Conservation (phyloP, 2,888 invertebrate species). For the Drosophila cognata region DNA sequence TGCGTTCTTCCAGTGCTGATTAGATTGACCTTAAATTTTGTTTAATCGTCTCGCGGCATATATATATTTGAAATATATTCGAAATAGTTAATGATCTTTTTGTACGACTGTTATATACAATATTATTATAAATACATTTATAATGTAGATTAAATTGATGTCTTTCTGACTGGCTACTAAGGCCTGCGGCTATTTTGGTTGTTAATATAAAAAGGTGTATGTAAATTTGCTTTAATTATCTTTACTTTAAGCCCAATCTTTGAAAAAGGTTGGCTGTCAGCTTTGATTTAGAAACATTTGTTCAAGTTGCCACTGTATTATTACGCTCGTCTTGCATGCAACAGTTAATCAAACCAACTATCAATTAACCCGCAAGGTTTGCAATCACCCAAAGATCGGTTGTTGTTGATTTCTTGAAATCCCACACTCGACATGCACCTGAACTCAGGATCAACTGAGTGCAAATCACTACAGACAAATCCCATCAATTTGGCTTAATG, state of each 20-base stretch:
- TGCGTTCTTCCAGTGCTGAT: constrained; percentile 14
- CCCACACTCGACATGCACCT: constrained; percentile 35
- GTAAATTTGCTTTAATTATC: background rate
- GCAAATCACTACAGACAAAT: constrained; percentile 25
- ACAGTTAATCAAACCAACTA: background rate
- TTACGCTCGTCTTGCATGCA: background rate
- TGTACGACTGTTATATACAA: background rate
- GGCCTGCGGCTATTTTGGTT: background rate
- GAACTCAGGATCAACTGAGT: constrained; percentile 30
- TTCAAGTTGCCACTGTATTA: background rate
- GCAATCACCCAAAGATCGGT: constrained; percentile 12
- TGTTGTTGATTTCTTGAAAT: constrained; percentile 23
- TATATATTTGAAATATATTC: constrained; percentile 2
- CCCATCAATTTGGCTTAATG: constrained; percentile 49
- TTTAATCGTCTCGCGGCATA: constrained; percentile 1
- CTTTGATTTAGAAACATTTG: background rate
- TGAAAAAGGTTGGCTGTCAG: background rate
- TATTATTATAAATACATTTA: constrained; percentile 1
- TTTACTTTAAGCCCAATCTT: background rate
- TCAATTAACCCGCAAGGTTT: constrained; percentile 10
- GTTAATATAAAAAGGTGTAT: background rate
- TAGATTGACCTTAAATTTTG: constrained; percentile 36
- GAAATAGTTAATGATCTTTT: constrained; percentile 10
- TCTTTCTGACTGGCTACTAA: background rate
- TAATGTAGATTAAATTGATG: background rate